These are phyloP conservation scores for Meandrusa payeni DNA, from an alignment of 2,888 invertebrate species.

Conservation along the genomic window DNA sequence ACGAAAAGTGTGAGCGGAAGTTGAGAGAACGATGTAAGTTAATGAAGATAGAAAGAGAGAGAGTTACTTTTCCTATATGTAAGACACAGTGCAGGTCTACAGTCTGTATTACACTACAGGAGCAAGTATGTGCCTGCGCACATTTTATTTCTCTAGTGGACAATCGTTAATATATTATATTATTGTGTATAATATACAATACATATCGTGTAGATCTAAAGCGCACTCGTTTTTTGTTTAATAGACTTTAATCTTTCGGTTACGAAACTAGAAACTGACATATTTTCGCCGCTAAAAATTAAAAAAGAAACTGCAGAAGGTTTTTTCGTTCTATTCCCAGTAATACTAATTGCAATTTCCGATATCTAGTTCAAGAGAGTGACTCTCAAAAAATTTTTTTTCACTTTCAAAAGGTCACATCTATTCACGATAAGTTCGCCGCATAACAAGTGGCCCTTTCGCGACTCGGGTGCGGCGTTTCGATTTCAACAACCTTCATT, in stretches of 20 bases:
- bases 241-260: background rate
- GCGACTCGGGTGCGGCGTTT: slow-evolving; percentile 35
- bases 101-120: too few species aligned
- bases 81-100: too few species aligned
- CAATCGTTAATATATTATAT: too few species aligned
- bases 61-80: too few species aligned
- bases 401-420: slow-evolving; percentile 30
- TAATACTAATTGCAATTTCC: slow-evolving; percentile 12
- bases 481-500: slow-evolving; percentile 64
- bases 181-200: too few species aligned
- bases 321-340: background rate
- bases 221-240: too few species aligned
- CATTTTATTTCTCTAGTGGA: too few species aligned
- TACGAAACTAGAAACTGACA: background rate
- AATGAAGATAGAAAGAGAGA: too few species aligned
- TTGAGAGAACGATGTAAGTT: too few species aligned
- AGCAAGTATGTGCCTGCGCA: too few species aligned
- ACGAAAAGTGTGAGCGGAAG: too few species aligned
- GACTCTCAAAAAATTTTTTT: slow-evolving; percentile 21
- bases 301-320: slow-evolving; percentile 1
- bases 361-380: slow-evolving; percentile 14
- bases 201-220: too few species aligned
- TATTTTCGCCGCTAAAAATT: background rate
- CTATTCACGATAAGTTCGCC: slow-evolving; percentile 33
- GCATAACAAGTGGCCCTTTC: slow-evolving; percentile 38